Evolutionary conservation across 2,888 invertebrate genomes (phyloP).

Genomic region (Campoletis raptor): DNA sequence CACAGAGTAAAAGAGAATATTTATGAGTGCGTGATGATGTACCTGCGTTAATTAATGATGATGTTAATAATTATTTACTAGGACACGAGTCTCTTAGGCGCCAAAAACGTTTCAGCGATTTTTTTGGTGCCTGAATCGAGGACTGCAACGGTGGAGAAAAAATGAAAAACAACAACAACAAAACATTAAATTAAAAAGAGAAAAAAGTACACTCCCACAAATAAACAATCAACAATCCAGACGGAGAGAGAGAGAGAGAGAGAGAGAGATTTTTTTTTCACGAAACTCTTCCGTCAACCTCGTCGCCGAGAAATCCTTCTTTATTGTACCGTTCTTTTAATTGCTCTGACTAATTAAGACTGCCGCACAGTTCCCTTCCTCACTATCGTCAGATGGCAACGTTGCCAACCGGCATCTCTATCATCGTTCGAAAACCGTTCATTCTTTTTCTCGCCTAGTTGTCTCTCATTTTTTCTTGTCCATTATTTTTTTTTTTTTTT

Average conservation of each 20-base stretch:
- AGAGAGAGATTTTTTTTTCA: slow-evolving; percentile 5
- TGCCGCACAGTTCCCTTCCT: not conserved
- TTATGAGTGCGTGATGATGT: slow-evolving; percentile 67
- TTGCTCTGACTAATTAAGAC: slow-evolving; percentile 74
- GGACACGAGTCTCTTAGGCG: slow-evolving; percentile 9
- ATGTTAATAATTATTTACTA: slow-evolving; percentile 58
- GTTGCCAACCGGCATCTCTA: slow-evolving; percentile 67
- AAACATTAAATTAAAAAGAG: not conserved
- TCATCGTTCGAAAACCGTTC: slow-evolving; percentile 67
- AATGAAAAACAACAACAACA: slow-evolving; percentile 9
- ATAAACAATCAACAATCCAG: slow-evolving; percentile 40
- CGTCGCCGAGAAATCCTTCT: slow-evolving; percentile 63
- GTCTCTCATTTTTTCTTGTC: slow-evolving; percentile 35
- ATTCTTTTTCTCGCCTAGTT: slow-evolving; percentile 40
- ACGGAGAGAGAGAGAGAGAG: not conserved
- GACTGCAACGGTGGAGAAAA: not conserved
- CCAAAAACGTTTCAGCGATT: slow-evolving; percentile 7
- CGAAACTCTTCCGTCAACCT: slow-evolving; percentile 23
- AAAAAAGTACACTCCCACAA: slow-evolving; percentile 7
- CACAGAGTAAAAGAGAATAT: slow-evolving; percentile 60
- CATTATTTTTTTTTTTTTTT: slow-evolving; percentile 38
- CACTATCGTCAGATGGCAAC: slow-evolving; percentile 22
- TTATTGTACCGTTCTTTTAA: slow-evolving; percentile 71
- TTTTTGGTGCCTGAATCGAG: not conserved
- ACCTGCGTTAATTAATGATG: slow-evolving; percentile 65